phyloP scores from a whole-genome alignment of 2,113 vertebrate species.

The Amia ocellicauda region DNA sequence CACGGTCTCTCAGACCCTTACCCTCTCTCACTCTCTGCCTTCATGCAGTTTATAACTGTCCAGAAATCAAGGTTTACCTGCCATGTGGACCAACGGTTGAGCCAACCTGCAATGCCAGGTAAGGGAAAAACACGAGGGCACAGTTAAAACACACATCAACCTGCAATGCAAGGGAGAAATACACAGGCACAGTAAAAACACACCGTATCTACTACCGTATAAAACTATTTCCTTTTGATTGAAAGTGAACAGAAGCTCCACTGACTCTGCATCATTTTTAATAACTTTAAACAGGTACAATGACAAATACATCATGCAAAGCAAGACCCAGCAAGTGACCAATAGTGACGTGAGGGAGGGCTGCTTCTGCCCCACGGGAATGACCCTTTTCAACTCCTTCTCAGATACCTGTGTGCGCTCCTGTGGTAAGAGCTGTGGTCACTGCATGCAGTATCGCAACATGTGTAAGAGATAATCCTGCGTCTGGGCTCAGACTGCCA shows the following conservation, averaged over 20 bases:
- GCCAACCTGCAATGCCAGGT: conserved; percentile 71
- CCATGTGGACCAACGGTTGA: conserved; percentile 68
- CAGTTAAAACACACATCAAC: no score
- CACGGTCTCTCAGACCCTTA: not conserved
- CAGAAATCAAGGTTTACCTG: conserved; percentile 60
- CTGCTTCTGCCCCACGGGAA: conserved; percentile 74
- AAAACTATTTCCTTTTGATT: not conserved
- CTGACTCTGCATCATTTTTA: not conserved
- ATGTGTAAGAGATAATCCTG: not conserved
- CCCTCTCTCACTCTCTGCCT: not conserved
- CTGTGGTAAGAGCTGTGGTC: conserved; percentile 63
- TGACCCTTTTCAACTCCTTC: conserved; percentile 45
- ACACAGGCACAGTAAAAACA: no score
- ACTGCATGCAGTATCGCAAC: not conserved
- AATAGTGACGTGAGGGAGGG: conserved; percentile 63
- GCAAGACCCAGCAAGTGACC: not conserved
- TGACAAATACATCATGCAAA: not conserved
- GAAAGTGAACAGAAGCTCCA: not conserved
- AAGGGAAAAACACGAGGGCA: no score
- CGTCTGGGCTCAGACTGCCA: not conserved
- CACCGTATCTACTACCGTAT: no score
- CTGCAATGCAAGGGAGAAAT: no score
- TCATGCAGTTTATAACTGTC: conserved; percentile 66
- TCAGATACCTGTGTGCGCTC: conserved; percentile 54
- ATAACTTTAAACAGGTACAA: conserved; percentile 41